Percentiles rank a stretch among this genome's conserved stretches.
Conservation (phyloP, 2,797 vertebrate genomes). For the Cygnus olor region DNA sequence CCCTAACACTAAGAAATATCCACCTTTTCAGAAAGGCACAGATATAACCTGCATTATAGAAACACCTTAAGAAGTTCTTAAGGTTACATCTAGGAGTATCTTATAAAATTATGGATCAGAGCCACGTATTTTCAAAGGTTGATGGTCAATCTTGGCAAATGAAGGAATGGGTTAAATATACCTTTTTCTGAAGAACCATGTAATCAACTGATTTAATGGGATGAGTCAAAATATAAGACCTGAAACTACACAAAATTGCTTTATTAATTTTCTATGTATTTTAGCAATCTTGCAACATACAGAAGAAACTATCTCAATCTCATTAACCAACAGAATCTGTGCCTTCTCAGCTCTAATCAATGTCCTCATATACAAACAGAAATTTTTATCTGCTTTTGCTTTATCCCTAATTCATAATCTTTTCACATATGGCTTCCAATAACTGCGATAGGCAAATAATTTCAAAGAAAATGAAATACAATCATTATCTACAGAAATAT, state of each 20-base stretch:
- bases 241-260: neutral
- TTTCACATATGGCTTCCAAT: neutral
- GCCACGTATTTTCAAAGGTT: neutral
- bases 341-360: neutral
- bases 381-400: neutral
- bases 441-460: neutral
- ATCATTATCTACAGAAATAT: constrained; percentile 12
- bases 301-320: neutral
- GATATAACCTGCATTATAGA: neutral
- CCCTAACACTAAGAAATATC: neutral
- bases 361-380: neutral
- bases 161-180: neutral
- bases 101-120: neutral
- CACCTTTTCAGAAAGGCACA: neutral
- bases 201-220: neutral
- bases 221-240: neutral
- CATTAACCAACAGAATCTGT: neutral
- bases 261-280: neutral
- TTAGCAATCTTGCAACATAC: neutral
- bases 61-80: neutral
- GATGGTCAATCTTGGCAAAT: neutral
- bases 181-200: neutral
- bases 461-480: neutral
- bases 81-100: neutral
- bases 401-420: neutral